Percentiles rank a stretch among this genome's conserved stretches.
Evolutionary conservation across 2,888 invertebrate species (phyloP).

Genomic region (Xanthia icteritia): DNA sequence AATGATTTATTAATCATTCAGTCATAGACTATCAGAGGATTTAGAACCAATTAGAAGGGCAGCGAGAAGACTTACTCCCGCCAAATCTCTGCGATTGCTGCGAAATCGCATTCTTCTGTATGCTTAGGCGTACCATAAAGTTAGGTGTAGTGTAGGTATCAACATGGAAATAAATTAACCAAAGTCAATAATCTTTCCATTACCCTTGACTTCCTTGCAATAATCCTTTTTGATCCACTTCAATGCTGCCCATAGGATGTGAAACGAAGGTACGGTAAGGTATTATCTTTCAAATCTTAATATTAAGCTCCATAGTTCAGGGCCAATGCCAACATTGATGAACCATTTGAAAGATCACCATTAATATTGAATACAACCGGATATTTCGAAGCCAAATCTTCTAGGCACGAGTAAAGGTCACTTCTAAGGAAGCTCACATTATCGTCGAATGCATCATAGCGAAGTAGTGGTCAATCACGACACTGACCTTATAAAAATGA

Average conservation of each 20-base stretch:
- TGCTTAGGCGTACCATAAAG: not conserved
- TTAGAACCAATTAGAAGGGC: constrained; percentile 5
- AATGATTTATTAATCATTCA: not conserved
- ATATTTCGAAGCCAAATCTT: constrained; percentile 11
- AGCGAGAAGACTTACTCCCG: not conserved
- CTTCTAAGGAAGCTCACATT: constrained; percentile 9
- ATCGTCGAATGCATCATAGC: not conserved
- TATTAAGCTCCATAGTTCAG: constrained; percentile 19
- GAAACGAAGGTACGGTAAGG: not conserved
- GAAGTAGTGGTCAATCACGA: not conserved
- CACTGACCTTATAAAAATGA: constrained; percentile 19
- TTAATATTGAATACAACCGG: not conserved
- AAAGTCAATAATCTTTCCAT: not conserved
- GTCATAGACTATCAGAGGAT: not conserved
- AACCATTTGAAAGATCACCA: constrained; percentile 6
- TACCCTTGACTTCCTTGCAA: not conserved
- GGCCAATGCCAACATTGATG: constrained; percentile 6
- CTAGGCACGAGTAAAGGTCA: constrained; percentile 7
- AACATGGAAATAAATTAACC: not conserved
- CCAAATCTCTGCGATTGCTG: not conserved
- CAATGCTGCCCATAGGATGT: not conserved
- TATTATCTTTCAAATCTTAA: constrained; percentile 14
- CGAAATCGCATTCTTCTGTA: not conserved
- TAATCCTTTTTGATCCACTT: not conserved
- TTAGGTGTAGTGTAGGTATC: not conserved